Base-by-base conservation (phyloP, 2,888 invertebrate species). In the Leptopilina syphax region DNA sequence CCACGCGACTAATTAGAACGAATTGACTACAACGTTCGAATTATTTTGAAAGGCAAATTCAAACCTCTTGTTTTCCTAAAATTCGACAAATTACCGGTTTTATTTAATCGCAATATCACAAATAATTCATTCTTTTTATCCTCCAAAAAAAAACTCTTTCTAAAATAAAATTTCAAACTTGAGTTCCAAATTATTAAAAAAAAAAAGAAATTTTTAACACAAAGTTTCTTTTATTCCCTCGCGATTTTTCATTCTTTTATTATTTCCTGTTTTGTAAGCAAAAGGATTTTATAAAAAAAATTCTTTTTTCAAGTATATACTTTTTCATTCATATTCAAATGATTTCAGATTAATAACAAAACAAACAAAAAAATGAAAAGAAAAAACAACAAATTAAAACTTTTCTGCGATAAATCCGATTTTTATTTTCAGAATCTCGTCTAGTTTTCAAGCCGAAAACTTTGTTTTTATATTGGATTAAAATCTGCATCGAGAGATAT, bases 31-130 rank as follows among this genome's bases (percentile, higher is more conserved):
- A 80, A 82, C 82, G 83, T 85, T 81, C 80, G 83, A 81, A 86
- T 86, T 86, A 86, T 86, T 50, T 86, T 86, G 83, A 86, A 86
- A 86, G 84, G 86, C 86, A 86, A 86, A 85, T 86, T 82, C 80
- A 80, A 83, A 66, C 79, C 34, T 57, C 57, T 73, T 73, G 73
- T 73, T 34, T 34, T 73, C 41, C 57, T 34, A 3, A 54, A 73
- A 73, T 73, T 73, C 73, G 50, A 57, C 73, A 8, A 57, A 73
- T 73, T 5, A 18, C 54, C 13, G n/a, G 54, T 73, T 73, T 73
- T 57, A 27, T 73, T 13, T 50, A 27, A 54, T 10, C 8, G 27
- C 27, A 13, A 50, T 24, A 54, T 10, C 8, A 13, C 27, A 13
- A 50, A 50, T 54, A 27, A 12, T 50, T 50, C 54, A 34, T 34